Base-by-base conservation (phyloP, 1,140 invertebrate genomes). In the Sinonovacula constricta region DNA sequence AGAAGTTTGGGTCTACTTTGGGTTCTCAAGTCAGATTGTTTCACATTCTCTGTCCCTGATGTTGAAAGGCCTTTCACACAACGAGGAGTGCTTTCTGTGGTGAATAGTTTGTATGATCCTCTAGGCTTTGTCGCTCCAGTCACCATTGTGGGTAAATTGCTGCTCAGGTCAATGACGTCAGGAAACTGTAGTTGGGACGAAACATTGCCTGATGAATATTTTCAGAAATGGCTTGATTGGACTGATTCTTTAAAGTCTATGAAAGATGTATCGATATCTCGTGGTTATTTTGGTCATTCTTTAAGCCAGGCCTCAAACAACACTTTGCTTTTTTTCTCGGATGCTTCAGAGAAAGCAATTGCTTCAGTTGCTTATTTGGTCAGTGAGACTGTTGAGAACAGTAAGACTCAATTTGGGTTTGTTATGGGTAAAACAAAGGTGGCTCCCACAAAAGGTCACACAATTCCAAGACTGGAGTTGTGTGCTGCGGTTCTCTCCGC, bases 321-420 rank as follows among this genome's bases (percentile, higher is more conserved):
- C 7, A 12, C 26, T 0, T 10, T 72, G n/a, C 26, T 24, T 15
- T n/a, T 72, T n/a, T 72, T 62, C 59, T 62, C 56, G 15, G 70
- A 72, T 33, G 70, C 70, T 10, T 72, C 59, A 14, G 59, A 60
- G 26, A 72, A 72, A n/a, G 45, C 70, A 22, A 51, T 72, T 24
- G 12, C n/a, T 51, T 33, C 70, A 0, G 70, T 63, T 18, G 59
- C 56, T 1, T 72, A 49, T 26, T 18, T 72, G 24, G 18, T 24
- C 54, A 57, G 22, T 30, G 31, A 53, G 49, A n/a, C n/a, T 3
- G 33, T 33, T 2, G n/a, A 31, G 33, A 65, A 18, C n/a, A n/a
- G n/a, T n/a, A n/a, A n/a, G n/a, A n/a, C n/a, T 36, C 39, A 53
- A 24, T 33, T 53, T 36, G 49, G 65, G 3, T 67, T 51, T 67